These are phyloP conservation scores for Iphiclides podalirius DNA, from an alignment of 2,888 invertebrate genomes.

Conservation along the genomic window DNA sequence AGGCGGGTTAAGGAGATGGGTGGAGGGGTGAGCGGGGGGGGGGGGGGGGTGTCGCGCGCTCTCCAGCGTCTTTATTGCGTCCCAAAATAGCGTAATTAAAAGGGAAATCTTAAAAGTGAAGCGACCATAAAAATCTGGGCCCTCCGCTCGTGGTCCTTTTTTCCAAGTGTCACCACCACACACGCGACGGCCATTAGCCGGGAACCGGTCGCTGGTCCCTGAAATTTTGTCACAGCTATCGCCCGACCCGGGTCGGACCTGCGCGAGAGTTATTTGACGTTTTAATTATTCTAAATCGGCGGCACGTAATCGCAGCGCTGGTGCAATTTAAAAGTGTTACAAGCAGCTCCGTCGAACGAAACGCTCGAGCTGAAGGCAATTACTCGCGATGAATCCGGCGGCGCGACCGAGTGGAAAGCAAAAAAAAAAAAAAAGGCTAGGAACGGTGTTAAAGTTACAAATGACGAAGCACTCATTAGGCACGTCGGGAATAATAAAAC, in stretches of 20 bases:
- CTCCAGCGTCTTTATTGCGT: too few relatives aligned
- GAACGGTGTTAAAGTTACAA: constrained; percentile 54
- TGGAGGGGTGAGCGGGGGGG: too few relatives aligned
- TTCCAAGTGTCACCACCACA: constrained; percentile 15
- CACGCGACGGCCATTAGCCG: constrained; percentile 21
- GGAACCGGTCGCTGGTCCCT: constrained; percentile 14
- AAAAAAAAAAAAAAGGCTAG: constrained; percentile 34
- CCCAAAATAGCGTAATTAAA: constrained; percentile 17
- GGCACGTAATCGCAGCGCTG: neutral
- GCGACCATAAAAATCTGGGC: constrained; percentile 3
- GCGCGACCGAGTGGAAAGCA: constrained; percentile 18
- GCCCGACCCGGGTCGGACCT: constrained; percentile 1
- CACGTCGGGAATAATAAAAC: constrained; percentile 48
- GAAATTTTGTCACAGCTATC: constrained; percentile 13
- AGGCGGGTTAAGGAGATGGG: neutral
- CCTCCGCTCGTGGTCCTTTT: constrained; percentile 1
- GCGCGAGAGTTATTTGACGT: neutral
- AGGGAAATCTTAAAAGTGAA: constrained; percentile 16
- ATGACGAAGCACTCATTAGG: constrained; percentile 56
- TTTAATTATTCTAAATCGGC: neutral
- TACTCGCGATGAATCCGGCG: constrained; percentile 31
- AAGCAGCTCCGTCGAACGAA: neutral
- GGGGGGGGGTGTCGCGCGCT: neutral
- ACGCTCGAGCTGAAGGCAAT: constrained; percentile 26
- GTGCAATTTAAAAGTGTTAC: neutral